Evolutionary conservation across 2,888 invertebrate genomes (phyloP), one percentile per base, ranked within the genome.

Genomic region (Drosophila mimetica): DNA sequence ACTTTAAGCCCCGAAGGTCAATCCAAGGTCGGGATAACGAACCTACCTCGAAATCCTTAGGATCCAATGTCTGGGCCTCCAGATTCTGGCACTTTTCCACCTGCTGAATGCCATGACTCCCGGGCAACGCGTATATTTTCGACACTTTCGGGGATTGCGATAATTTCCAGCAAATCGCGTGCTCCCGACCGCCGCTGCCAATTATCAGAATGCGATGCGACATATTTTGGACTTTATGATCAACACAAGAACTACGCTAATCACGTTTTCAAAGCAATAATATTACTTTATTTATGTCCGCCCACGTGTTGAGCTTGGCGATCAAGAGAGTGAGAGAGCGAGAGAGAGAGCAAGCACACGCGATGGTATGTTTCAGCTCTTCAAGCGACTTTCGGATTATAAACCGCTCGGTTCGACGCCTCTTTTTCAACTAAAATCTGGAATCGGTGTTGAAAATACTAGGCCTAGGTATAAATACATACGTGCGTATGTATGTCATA

Each of bases 181-280:
- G 98, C 92, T 99, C 99, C 77, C 99, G 94, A 3, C 98, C 99
- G 37, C 99, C 99, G 90, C 95, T 94, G 14, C 99, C 99, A 85
- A 99, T 94, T 54, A 99, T 94, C 76, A 97, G 92, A 73, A 97
- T 94, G 86, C 94, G 93, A 54, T 93, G 93, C 50, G 77, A 79
- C 85, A 85, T 84, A 61, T 67, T 76, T 44, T 39, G 11, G 1
- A 30, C 9, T 30, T 30, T 34, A 20, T n/a, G 18, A 30, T 14
- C 34, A 34, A 34, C 34, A 34, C 34, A 34, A 34, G 39, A 16
- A 39, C 16, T 11, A 20, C 6, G 44, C n/a, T 46, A 8, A 54
- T 59, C 79, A 82, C 73, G 73, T 70, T 79, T 81, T 34, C 46
- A 36, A 42, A 34, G 54, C 63, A 71, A 57, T 44, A 54, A 61